Conservation (phyloP, 2,797 vertebrate species). For the Delichon dasypus region DNA sequence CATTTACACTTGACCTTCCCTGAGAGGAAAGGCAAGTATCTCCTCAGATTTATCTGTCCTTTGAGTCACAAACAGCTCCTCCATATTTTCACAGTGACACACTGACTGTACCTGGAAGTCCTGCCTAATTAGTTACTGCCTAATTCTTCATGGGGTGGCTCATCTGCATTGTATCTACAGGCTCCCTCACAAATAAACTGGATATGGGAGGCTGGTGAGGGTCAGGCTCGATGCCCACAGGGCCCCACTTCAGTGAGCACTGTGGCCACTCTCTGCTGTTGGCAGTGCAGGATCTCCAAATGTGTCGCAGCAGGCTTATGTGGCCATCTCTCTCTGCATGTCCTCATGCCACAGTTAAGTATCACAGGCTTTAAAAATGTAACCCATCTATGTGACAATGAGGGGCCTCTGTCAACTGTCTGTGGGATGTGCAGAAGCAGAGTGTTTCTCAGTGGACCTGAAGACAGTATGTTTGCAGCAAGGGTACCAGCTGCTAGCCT, state of each 20-base stretch:
- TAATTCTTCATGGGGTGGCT: neutral
- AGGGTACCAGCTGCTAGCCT: neutral
- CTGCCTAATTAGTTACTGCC: neutral
- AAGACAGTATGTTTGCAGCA: neutral
- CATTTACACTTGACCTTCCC: neutral
- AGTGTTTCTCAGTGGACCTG: neutral
- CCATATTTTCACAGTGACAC: neutral
- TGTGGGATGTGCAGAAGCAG: neutral
- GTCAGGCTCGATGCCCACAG: accelerated
- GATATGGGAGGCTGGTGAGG: neutral
- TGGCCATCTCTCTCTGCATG: neutral
- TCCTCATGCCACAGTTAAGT: neutral
- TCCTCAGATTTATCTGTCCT: neutral
- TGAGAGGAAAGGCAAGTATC: neutral
- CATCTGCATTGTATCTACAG: neutral
- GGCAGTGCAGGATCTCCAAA: accelerated
- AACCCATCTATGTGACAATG: neutral
- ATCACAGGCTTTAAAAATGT: neutral
- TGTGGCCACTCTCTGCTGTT: neutral
- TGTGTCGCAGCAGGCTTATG: neutral
- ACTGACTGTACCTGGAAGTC: neutral
- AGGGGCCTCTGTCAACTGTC: neutral
- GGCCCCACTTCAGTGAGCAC: neutral
- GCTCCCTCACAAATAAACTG: neutral
- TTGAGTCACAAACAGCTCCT: neutral